Evolutionary conservation across 2,797 vertebrate species (phyloP), one percentile per base, ranked within the genome.

Genomic region (Cossypha niveicapilla): DNA sequence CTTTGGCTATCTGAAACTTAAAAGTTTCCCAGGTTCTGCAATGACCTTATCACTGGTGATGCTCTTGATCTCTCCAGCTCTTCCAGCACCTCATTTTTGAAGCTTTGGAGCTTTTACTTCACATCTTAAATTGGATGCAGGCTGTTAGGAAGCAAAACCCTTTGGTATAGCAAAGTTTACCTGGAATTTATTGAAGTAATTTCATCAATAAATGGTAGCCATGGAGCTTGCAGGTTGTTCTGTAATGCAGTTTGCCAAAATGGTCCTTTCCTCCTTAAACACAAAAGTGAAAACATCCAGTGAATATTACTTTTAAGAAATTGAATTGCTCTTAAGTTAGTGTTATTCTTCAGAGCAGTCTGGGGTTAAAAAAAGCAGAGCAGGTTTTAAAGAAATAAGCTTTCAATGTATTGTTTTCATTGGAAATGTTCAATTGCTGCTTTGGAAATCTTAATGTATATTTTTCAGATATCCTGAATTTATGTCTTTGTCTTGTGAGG

Each of bases 401-500:
- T 72, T 73, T 83, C 61, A 24, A 0, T 58, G 42, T 41, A 17
- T 68, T 86, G 42, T 86, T 94, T 88, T 50, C 42, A n/a, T 28
- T 83, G 62, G 86, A 74, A 74, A 44, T 66, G 15, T 76, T 89
- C 86, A 80, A 32, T 70, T 95, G 76, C 80, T 67, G 4, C 68
- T 79, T 93, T 67, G 58, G 80, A 90, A 92, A 67, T 88, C 60
- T 61, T 86, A 67, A 81, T 82, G 47, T 48, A 32, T 84, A 44
- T 96, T 95, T 95, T 90, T 91, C 82, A 61, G 53, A 45, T 88
- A 78, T 81, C 87, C 82, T 81, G 87, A 86, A 91, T 92, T 96
- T 94, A 42, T 88, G 78, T 84, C 92, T 95, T 93, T 95, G 93
- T 94, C 87, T 92, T 96, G 51, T 42, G 87, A 91, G 90, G 86